These are phyloP conservation scores for Falcaria lacertinaria DNA, from an alignment of 2,888 invertebrate species.

Conservation along the genomic window DNA sequence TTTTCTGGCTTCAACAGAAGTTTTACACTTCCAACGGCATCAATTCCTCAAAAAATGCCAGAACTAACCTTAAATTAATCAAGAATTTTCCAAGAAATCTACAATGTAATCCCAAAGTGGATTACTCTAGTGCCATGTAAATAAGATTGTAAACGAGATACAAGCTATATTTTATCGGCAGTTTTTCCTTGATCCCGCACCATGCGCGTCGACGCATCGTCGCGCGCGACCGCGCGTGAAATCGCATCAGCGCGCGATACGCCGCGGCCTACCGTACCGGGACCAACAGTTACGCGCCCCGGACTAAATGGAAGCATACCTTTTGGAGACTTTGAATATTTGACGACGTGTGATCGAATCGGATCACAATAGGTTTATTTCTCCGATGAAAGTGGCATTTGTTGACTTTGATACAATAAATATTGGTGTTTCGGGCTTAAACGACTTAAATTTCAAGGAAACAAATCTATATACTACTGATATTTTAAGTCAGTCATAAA, in stretches of 20 bases:
- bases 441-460: no score
- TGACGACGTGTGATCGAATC: neutral
- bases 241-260: conserved; percentile 42
- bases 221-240: conserved; percentile 40
- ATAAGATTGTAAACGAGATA: neutral
- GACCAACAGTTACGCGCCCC: conserved; percentile 57
- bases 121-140: neutral
- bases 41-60: no score
- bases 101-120: neutral
- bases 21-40: no score
- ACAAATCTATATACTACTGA: no score
- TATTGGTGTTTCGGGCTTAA: neutral
- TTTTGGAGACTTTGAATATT: neutral
- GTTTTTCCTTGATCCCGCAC: conserved; percentile 9
- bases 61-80: neutral
- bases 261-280: conserved; percentile 29
- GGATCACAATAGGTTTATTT: neutral
- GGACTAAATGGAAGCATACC: conserved; percentile 33
- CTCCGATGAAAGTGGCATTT: neutral
- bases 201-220: conserved; percentile 21
- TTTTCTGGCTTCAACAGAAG: no score
- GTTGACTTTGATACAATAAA: neutral
- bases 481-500: no score
- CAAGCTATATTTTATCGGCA: neutral
- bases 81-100: neutral